These are phyloP conservation scores for Ametastegia equiseti DNA, from an alignment of 2,888 invertebrate species.

Conservation along the genomic window DNA sequence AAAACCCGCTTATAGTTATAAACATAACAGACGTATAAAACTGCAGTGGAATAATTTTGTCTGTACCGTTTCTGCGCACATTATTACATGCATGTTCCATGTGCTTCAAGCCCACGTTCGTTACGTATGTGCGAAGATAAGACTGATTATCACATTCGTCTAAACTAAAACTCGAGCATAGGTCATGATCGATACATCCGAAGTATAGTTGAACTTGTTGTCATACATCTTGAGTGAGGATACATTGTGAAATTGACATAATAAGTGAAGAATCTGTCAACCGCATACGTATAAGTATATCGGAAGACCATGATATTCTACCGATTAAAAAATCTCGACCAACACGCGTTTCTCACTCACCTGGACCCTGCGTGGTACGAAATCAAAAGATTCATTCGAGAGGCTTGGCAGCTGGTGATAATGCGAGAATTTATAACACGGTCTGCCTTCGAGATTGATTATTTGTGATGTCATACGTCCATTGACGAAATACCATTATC, in stretches of 20 bases:
- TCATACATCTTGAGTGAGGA: background rate
- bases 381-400: background rate
- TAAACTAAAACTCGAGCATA: background rate
- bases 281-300: background rate
- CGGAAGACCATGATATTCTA: conserved; percentile 13
- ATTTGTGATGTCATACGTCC: background rate
- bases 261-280: background rate
- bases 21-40: background rate
- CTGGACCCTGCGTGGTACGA: background rate
- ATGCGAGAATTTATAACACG: conserved; percentile 32
- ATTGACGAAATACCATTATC: background rate
- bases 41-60: background rate
- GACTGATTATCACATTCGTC: background rate
- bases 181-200: background rate
- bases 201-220: background rate
- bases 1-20: background rate
- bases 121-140: background rate
- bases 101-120: background rate
- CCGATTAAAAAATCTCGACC: conserved; percentile 12
- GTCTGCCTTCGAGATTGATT: conserved; percentile 36
- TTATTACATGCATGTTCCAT: conserved; percentile 9
- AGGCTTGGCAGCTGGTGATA: conserved; percentile 20
- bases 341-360: conserved; percentile 19
- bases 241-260: background rate
- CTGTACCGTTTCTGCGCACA: background rate